Conservation (phyloP, 2,888 invertebrate genomes). For the Digitonthophagus gazella region DNA sequence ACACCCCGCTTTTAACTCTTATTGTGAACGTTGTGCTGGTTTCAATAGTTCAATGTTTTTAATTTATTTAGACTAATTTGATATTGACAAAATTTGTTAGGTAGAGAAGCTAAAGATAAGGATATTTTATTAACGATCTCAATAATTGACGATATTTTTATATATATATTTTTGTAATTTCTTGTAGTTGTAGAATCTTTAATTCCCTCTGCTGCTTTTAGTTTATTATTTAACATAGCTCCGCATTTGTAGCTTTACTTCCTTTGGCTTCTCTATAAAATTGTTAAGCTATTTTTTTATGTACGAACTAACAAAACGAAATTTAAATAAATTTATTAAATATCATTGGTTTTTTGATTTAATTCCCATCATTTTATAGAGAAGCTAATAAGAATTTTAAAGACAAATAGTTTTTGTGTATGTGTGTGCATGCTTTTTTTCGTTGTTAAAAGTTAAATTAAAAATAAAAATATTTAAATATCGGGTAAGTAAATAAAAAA, state of each 20-base stretch:
- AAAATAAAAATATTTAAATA: too few relatives aligned
- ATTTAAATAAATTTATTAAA: conserved; percentile 24
- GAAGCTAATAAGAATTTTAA: conserved; percentile 42
- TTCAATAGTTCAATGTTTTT: not conserved
- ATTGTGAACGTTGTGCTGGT: not conserved
- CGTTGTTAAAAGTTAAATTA: too few relatives aligned
- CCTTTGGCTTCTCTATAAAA: conserved; percentile 50
- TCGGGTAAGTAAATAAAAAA: not conserved
- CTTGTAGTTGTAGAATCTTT: conserved; percentile 33
- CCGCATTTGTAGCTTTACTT: conserved; percentile 44
- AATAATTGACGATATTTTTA: conserved; percentile 18
- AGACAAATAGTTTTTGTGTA: not conserved
- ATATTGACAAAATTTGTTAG: conserved; percentile 26
- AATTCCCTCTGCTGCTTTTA: conserved; percentile 21
- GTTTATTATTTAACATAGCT: conserved; percentile 33
- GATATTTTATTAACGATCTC: not conserved
- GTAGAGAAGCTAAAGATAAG: conserved; percentile 46
- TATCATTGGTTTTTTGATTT: conserved; percentile 15
- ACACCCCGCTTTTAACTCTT: not conserved
- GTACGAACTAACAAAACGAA: conserved; percentile 15
- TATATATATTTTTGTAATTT: conserved; percentile 27
- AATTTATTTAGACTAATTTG: not conserved
- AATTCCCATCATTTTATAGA: conserved; percentile 37
- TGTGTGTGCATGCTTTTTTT: conserved; percentile 3
- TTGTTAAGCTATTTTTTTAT: conserved; percentile 21